Evolutionary conservation across 2,113 vertebrate species (phyloP).

Genomic region (Motacilla alba): DNA sequence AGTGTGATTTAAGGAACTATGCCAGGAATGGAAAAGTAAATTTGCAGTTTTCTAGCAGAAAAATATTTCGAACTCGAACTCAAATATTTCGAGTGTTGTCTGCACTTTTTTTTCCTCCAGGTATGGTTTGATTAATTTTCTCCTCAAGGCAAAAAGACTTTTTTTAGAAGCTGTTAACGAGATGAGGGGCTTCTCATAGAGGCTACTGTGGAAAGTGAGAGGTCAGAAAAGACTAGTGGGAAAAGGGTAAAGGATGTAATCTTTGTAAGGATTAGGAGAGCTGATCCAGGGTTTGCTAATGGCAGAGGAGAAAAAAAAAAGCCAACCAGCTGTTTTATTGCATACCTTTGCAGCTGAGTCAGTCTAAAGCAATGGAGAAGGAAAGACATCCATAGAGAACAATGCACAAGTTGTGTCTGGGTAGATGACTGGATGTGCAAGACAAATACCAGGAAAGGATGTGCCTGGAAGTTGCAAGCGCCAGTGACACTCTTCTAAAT

Average conservation of each 20-base stretch:
- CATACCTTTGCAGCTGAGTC: neutral
- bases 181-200: neutral
- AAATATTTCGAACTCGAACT: neutral
- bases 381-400: neutral
- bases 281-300: conserved; percentile 5
- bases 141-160: neutral
- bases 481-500: neutral
- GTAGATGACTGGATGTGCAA: neutral
- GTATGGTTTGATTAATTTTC: neutral
- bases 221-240: neutral
- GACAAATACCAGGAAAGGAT: neutral
- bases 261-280: conserved; percentile 11
- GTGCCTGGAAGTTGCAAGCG: rapidly evolving
- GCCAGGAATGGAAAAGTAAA: neutral
- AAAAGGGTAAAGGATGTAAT: neutral
- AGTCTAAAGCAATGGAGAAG: neutral
- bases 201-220: neutral
- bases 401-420: neutral
- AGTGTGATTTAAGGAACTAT: neutral
- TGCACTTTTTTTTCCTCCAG: neutral
- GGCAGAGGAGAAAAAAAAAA: neutral
- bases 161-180: neutral
- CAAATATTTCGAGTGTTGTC: too few species aligned
- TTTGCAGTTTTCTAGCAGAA: neutral
- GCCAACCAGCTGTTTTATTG: neutral